Evolutionary conservation across 2,113 vertebrate genomes (phyloP).

Genomic region (Egretta garzetta): DNA sequence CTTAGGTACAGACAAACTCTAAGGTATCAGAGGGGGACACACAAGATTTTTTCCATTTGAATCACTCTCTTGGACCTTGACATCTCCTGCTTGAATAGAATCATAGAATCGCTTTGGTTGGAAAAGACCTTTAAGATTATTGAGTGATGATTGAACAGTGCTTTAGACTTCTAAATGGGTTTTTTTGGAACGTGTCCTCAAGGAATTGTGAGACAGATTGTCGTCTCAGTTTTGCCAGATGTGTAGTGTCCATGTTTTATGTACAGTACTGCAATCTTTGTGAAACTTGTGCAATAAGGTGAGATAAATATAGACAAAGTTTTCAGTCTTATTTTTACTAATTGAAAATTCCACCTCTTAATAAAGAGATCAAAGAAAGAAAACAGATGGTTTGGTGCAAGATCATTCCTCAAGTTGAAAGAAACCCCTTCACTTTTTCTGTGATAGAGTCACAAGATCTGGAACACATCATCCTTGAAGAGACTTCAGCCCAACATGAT

Average conservation of each 20-base stretch:
- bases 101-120: too few species aligned
- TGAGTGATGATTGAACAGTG: not conserved
- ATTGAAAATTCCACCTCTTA: not conserved
- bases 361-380: not conserved
- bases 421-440: not conserved
- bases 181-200: not conserved
- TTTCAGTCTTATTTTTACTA: not conserved
- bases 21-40: not conserved
- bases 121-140: too few species aligned
- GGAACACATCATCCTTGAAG: not conserved
- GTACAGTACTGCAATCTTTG: not conserved
- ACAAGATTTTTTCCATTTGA: not conserved
- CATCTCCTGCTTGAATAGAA: not conserved
- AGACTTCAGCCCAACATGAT: not conserved
- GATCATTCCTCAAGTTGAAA: not conserved
- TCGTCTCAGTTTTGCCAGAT: not conserved
- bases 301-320: not conserved
- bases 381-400: not conserved
- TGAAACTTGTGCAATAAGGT: not conserved
- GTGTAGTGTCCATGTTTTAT: not conserved
- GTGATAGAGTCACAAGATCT: not conserved
- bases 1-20: not conserved
- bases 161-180: not conserved
- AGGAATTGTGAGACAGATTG: not conserved
- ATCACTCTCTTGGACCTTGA: not conserved